Evolutionary conservation across 1,140 invertebrate species (phyloP), one percentile per base, ranked within the genome.

Genomic region (Andrena cerasifolii): DNA sequence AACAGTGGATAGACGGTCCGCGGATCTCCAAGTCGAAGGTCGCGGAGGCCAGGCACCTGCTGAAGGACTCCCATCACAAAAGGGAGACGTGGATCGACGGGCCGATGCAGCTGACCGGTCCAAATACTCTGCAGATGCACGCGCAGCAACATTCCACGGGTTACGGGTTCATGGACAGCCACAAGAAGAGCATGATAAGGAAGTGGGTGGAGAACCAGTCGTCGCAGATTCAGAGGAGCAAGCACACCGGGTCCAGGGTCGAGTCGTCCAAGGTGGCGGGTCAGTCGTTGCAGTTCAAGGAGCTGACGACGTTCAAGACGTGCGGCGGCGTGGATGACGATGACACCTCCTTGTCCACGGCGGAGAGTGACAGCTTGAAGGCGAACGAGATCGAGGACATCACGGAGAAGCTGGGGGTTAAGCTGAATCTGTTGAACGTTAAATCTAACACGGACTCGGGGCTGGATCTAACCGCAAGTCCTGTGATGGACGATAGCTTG

Each of bases 1-100:
- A 99, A 88, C 97, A 98, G 87, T 99, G 98, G 98, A 97, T 99
- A 66, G 98, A 99, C 93, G 98, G 98, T 1, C 98, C 98, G 0
- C 94, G 97, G 86, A 96, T 98, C 82, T 96, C 96, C 0, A 96
- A 96, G 85, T 96, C 95, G 10, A 96, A 95, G 89, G 95, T 97
- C n/a, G 96, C 95, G 0, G 96, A 97, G 91, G 96, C 95, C 0
- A 92, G 96, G 58, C 96, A 96, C 86, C 94, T 97, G 84, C 94
- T 96, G 85, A 96, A 97, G 89, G 95, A 97, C 93, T 93, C 95
- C 79, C 95, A 97, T 88, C 96, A 96, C 87, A 96, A 96, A 88
- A 93, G 95, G 62, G 98, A 98, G 92, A 98, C 97, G 0, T 99
- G 98, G 98, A 96, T 99, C 58, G 98, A 99, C 91, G 98, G 98